These are phyloP conservation scores for Dolichomitus sp. DNA, from an alignment of 2,888 invertebrate genomes.

Conservation along the genomic window DNA sequence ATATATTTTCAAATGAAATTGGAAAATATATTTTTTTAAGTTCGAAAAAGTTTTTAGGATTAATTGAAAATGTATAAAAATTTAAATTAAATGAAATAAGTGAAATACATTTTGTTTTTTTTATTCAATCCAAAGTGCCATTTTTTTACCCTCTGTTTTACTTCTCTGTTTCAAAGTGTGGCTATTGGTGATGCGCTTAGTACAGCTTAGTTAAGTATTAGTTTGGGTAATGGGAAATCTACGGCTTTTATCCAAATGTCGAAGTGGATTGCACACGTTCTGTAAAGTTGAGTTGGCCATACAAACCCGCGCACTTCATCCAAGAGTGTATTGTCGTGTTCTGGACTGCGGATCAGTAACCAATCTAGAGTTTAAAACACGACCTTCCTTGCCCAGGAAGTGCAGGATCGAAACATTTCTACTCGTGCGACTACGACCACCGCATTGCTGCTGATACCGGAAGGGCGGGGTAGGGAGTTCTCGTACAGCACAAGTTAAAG, in stretches of 20 bases:
- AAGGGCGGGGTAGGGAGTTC: conserved; percentile 56
- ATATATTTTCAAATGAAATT: too few relatives aligned
- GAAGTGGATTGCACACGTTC: conserved; percentile 45
- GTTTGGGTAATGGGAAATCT: not conserved
- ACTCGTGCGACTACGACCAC: conserved; percentile 35
- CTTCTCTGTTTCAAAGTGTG: not conserved
- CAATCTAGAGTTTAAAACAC: conserved; percentile 79
- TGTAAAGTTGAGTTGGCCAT: conserved; percentile 44
- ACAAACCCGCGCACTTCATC: conserved; percentile 64
- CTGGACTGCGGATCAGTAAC: conserved; percentile 77
- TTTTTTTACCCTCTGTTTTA: too few relatives aligned
- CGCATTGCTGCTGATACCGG: conserved; percentile 36
- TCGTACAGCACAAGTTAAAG: conserved; percentile 57
- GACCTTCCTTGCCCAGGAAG: conserved; percentile 49
- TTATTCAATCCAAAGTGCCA: too few relatives aligned
- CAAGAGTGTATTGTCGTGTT: conserved; percentile 83
- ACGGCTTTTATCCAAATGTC: conserved; percentile 8
- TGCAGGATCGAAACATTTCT: conserved; percentile 44
- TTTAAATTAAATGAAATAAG: too few relatives aligned
- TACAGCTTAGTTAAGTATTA: not conserved
- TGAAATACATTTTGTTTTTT: too few relatives aligned
- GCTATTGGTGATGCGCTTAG: not conserved
- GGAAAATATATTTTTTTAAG: too few relatives aligned
- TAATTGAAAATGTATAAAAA: too few relatives aligned
- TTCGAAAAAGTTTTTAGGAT: too few relatives aligned